These are phyloP conservation scores for Aplidium turbinatum DNA, from an alignment of 23 tunicate genomes.

Conservation along the genomic window DNA sequence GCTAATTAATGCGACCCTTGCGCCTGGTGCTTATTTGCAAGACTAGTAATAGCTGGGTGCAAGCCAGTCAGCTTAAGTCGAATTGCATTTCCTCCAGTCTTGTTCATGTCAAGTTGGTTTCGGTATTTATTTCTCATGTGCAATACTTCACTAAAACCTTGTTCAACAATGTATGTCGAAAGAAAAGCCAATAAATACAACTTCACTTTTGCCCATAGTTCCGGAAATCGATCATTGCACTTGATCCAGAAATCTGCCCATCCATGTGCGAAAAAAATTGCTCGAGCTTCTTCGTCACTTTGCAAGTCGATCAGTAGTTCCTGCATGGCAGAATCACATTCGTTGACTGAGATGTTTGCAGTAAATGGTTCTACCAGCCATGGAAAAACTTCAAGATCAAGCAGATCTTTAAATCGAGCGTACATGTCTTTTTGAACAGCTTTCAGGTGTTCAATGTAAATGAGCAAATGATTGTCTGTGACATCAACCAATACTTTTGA, in stretches of 20 bases:
- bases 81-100: no score
- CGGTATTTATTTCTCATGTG: no score
- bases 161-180: no score
- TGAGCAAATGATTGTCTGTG: conserved; percentile 29
- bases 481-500: conserved; percentile 35
- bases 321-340: conserved; percentile 30
- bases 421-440: conserved; percentile 42
- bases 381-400: conserved; percentile 31
- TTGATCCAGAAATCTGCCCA: conserved; percentile 42
- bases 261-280: conserved; percentile 27
- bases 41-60: no score
- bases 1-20: no score
- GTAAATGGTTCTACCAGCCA: conserved; percentile 33
- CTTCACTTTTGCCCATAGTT: conserved; percentile 10
- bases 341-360: conserved; percentile 17
- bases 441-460: conserved; percentile 34
- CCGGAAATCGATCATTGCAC: conserved; percentile 6
- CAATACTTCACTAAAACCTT: no score
- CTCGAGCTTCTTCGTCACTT: conserved; percentile 35
- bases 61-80: no score
- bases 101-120: no score
- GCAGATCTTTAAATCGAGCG: conserved; percentile 22
- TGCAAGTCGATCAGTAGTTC: conserved; percentile 25
- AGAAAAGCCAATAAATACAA: no score
- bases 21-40: no score